Evolutionary conservation across 2,888 invertebrate genomes (phyloP).

Genomic region (Frankliniella fusca): DNA sequence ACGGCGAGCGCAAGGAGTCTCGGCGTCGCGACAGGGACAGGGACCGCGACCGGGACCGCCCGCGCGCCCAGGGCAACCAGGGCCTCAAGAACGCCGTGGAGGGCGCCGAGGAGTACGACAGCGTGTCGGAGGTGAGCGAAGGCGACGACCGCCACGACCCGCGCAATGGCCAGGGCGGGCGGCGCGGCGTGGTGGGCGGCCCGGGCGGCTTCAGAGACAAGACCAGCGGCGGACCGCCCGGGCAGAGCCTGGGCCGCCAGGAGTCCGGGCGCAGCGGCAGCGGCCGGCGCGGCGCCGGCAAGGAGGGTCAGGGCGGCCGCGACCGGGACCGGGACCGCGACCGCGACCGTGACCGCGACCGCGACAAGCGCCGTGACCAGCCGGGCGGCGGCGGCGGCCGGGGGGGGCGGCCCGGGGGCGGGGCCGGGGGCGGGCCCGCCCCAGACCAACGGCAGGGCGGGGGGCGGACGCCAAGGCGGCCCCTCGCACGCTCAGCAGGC

Average conservation of each 20-base stretch:
- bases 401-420: slow-evolving; percentile 24
- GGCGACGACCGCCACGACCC: slow-evolving; percentile 3
- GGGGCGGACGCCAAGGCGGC: neutral
- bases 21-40: slow-evolving; percentile 26
- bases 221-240: neutral
- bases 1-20: slow-evolving; percentile 29
- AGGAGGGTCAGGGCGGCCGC: slow-evolving; percentile 36
- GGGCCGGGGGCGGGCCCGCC: neutral
- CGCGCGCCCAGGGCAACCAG: neutral
- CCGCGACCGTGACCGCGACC: slow-evolving; percentile 35
- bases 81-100: neutral
- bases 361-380: slow-evolving; percentile 33
- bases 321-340: slow-evolving; percentile 41
- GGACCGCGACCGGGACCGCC: neutral
- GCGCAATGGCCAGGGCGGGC: neutral
- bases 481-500: neutral
- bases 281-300: slow-evolving; percentile 4
- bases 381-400: slow-evolving; percentile 47
- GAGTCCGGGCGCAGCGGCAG: slow-evolving; percentile 42
- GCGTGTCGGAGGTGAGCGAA: slow-evolving; percentile 1
- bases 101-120: slow-evolving; percentile 30
- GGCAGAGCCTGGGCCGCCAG: neutral
- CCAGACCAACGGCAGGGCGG: slow-evolving; percentile 23
- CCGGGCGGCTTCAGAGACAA: neutral
- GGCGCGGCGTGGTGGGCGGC: neutral